phyloP scores from a whole-genome alignment of 2,113 vertebrate genomes.

The Sylvietta virens region DNA sequence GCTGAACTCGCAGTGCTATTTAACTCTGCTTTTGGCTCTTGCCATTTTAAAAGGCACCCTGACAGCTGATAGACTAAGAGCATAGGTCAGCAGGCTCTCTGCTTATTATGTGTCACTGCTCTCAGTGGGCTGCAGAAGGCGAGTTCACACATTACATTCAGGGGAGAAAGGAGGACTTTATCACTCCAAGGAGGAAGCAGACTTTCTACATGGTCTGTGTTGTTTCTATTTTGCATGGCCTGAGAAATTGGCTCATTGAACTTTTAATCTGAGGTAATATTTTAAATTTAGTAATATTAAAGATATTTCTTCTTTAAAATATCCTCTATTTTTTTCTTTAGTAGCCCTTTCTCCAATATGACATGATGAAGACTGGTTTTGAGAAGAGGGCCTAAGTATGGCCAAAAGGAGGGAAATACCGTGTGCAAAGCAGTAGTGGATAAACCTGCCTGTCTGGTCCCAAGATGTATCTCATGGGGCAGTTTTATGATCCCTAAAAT shows the following conservation, averaged over 20 bases:
- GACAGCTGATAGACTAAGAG: background rate
- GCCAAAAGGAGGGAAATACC: background rate
- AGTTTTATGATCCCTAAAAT: background rate
- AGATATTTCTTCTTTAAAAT: background rate
- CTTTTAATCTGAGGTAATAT: background rate
- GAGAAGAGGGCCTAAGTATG: background rate
- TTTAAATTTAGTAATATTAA: background rate
- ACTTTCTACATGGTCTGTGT: background rate
- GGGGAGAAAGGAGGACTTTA: background rate
- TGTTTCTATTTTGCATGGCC: background rate
- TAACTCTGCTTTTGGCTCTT: background rate
- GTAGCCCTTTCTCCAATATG: background rate
- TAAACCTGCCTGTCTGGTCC: background rate
- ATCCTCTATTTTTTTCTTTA: background rate
- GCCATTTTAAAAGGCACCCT: background rate
- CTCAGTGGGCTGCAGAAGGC: background rate
- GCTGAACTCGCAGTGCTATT: background rate
- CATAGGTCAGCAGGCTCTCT: background rate
- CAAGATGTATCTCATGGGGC: background rate
- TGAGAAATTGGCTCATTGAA: background rate
- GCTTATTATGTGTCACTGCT: background rate
- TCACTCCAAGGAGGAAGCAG: background rate
- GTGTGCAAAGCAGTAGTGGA: background rate
- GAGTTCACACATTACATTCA: rapidly evolving
- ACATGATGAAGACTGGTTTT: background rate